Evolutionary conservation across 1,140 invertebrate genomes (phyloP).

Genomic region (Drosophila athabasca): DNA sequence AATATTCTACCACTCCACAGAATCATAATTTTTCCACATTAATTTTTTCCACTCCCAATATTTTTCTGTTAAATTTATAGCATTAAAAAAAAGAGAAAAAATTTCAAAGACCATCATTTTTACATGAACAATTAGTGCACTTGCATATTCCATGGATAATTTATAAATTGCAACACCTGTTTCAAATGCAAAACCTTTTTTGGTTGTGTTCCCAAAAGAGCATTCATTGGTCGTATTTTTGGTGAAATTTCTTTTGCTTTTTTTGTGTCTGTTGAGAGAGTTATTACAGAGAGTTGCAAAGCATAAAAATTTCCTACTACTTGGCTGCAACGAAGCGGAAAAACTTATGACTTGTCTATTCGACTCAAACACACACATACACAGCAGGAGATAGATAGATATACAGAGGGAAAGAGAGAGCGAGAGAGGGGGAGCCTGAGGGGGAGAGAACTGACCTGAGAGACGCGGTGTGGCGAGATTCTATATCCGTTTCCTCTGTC

Average conservation of each 20-base stretch:
- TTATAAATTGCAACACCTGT: slow-evolving; percentile 27
- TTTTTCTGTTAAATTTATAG: background rate
- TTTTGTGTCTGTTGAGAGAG: slow-evolving; percentile 52
- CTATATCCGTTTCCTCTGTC: slow-evolving; percentile 49
- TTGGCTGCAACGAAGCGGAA: slow-evolving; percentile 75
- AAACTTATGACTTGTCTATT: slow-evolving; percentile 80
- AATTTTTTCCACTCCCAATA: background rate
- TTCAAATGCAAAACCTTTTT: background rate
- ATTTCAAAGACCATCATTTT: slow-evolving; percentile 3
- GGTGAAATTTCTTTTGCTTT: slow-evolving; percentile 17
- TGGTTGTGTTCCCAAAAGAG: slow-evolving; percentile 21
- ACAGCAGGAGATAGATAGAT: background rate
- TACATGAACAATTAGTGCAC: slow-evolving; percentile 2
- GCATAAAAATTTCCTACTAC: slow-evolving; percentile 79
- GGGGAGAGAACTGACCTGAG: slow-evolving; percentile 18
- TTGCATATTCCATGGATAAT: slow-evolving; percentile 6
- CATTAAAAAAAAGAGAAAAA: background rate
- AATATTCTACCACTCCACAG: too few species aligned
- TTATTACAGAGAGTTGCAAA: slow-evolving; percentile 76
- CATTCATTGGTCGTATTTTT: slow-evolving; percentile 36
- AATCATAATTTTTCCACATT: background rate
- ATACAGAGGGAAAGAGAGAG: too few species aligned
- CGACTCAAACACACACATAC: slow-evolving; percentile 41
- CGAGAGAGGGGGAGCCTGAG: background rate
- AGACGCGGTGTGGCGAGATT: slow-evolving; percentile 33